Base-by-base conservation (phyloP, 2,888 invertebrate species). In the Ecliptopera silaceata region DNA sequence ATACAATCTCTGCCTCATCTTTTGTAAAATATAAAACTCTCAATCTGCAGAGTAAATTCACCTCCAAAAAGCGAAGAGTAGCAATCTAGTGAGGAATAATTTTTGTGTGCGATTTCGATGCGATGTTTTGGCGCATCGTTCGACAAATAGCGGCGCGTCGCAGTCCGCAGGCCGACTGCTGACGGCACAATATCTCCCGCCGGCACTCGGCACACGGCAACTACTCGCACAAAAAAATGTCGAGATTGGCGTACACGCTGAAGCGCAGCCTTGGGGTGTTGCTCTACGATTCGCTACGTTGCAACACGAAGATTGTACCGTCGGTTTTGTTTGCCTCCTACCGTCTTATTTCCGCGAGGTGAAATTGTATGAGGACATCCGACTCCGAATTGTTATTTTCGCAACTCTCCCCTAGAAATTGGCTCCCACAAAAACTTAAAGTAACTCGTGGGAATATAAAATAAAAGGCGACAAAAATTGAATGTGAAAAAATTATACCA, bases 71-170 rank as follows among this genome's bases (percentile, higher is more conserved):
- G 82, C 79, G 72, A 79, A 78, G 80, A 82, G 80, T 83, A 84
- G 82, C 86, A 88, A 85, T 87, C 82, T 83, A 79, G 83, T 75
- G 77, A 68, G 72, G 81, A 84, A 89, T 88, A 85, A 83, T 88
- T 87, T 87, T 88, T 88, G 86, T 81, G 82, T 82, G 76, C 81
- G 84, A 89, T 88, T 86, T 84, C 85, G 78, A 84, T 81, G 87
- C 80, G 74, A 87, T 90, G 85, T 88, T 90, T 89, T 87, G 89
- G 89, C 88, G 89, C 89, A 87, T 81, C 85, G 87, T 84, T 88
- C 87, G 82, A 84, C 85, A 88, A 88, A 89, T 86, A 86, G 79
- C 74, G 79, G 74, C 71, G 65, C 80, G 78, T 81, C 82, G 86
- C 80, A 86, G 84, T 84, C 85, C 80, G 84, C 86, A 86, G 80